A percentile compares a stretch with the other conserved stretches of the same genome.
These are phyloP conservation scores for Poecilobothrus nobilitatus DNA, from an alignment of 2,888 invertebrate genomes.

Conservation along the genomic window DNA sequence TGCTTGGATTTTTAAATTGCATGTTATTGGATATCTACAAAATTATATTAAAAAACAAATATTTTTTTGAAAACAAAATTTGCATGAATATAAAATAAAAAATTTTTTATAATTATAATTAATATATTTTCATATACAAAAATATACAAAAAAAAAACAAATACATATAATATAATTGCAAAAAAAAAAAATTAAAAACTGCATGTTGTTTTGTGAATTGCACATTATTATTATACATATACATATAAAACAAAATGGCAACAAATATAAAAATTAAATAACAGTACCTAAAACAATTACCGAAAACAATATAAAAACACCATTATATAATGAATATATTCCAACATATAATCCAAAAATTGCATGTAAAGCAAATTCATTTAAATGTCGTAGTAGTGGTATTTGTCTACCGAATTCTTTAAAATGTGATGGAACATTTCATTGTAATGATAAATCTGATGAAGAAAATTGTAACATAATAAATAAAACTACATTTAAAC, in stretches of 20 bases:
- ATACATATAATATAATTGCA: too few species aligned
- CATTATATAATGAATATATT: slow-evolving; percentile 23
- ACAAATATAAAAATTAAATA: slow-evolving; percentile 28
- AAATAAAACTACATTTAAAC: slow-evolving; percentile 9
- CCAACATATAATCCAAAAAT: slow-evolving; percentile 26
- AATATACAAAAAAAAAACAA: too few species aligned
- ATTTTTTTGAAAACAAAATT: too few species aligned
- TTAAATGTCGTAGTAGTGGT: slow-evolving; percentile 53
- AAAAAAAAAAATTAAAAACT: neutral
- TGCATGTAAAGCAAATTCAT: slow-evolving; percentile 47
- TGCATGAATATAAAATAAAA: too few species aligned
- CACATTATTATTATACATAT: slow-evolving; percentile 14
- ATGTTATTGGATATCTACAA: too few species aligned
- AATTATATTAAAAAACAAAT: too few species aligned
- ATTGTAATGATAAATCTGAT: slow-evolving; percentile 56
- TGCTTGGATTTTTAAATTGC: too few species aligned
- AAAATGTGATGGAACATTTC: slow-evolving; percentile 50
- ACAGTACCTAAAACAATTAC: slow-evolving; percentile 26
- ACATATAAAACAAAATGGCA: neutral
- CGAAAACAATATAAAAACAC: slow-evolving; percentile 22
- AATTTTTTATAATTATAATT: too few species aligned
- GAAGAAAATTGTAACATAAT: slow-evolving; percentile 47
- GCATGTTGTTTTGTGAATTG: slow-evolving; percentile 9
- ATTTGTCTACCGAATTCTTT: slow-evolving; percentile 48
- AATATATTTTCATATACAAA: too few species aligned